A percentile compares a stretch with the other conserved stretches of the same genome.
Conservation (phyloP, 2,113 vertebrate species). For the Cnemophilus loriae region DNA sequence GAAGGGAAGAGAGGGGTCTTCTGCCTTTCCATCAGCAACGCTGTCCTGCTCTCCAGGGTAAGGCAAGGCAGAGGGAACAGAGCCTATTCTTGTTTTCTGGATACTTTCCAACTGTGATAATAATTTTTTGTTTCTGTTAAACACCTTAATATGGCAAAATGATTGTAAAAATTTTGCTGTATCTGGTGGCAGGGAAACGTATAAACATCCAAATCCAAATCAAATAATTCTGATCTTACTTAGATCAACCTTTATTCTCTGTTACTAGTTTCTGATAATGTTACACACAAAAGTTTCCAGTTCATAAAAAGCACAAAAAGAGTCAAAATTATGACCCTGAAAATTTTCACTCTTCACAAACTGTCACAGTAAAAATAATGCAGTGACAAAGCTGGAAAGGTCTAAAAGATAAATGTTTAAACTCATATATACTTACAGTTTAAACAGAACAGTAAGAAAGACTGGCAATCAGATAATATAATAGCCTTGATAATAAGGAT, state of each 20-base stretch:
- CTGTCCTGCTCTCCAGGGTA: not conserved
- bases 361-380: not conserved
- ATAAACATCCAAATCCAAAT: not conserved
- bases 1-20: fast-evolving
- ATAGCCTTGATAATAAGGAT: not conserved
- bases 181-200: not conserved
- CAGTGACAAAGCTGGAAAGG: not conserved
- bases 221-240: not conserved
- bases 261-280: not conserved
- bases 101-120: not conserved
- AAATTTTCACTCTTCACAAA: not conserved
- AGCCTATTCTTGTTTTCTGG: not conserved
- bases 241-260: not conserved
- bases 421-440: not conserved
- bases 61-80: not conserved
- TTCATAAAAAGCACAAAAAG: not conserved
- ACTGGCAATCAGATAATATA: not conserved
- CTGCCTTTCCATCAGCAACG: not conserved
- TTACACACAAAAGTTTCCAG: not conserved
- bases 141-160: not conserved
- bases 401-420: not conserved
- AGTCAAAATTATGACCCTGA: not conserved
- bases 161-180: not conserved
- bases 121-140: not conserved
- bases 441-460: not conserved